These are phyloP conservation scores for Heliconius charithonia DNA, from an alignment of 2,888 invertebrate species.

Conservation along the genomic window DNA sequence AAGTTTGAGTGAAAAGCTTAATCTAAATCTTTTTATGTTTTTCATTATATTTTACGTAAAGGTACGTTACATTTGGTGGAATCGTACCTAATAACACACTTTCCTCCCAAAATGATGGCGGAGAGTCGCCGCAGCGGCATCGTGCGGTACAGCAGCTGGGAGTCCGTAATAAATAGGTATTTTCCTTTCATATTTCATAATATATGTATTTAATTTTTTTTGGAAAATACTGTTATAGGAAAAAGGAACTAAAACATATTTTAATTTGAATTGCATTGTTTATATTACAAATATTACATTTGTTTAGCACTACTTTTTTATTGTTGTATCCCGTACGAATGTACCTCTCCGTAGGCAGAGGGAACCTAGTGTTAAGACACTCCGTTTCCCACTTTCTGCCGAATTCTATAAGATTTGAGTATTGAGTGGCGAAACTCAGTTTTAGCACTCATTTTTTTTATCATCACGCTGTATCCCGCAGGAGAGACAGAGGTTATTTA, in stretches of 20 bases:
- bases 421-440: too few relatives aligned
- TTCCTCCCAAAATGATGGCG: constrained; percentile 56
- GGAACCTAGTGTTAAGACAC: too few relatives aligned
- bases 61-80: constrained; percentile 90
- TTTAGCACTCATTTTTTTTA: neutral
- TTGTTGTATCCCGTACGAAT: too few relatives aligned
- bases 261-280: too few relatives aligned
- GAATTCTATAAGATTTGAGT: too few relatives aligned
- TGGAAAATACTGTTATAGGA: neutral
- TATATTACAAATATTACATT: too few relatives aligned
- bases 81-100: constrained; percentile 82
- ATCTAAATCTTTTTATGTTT: too few relatives aligned
- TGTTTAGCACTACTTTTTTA: too few relatives aligned
- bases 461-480: neutral
- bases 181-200: neutral
- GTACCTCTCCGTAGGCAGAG: too few relatives aligned
- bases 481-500: neutral
- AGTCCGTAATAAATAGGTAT: constrained; percentile 90
- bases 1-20: too few relatives aligned
- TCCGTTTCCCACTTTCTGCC: too few relatives aligned
- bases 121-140: constrained; percentile 60
- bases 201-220: neutral
- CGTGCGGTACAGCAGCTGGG: constrained; percentile 94
- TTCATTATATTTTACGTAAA: constrained; percentile 50
- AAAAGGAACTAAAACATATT: too few relatives aligned